Evolutionary conservation across 2,888 invertebrate genomes (phyloP), one percentile per base, ranked within the genome.

Genomic region (Aproaerema taeniolella): DNA sequence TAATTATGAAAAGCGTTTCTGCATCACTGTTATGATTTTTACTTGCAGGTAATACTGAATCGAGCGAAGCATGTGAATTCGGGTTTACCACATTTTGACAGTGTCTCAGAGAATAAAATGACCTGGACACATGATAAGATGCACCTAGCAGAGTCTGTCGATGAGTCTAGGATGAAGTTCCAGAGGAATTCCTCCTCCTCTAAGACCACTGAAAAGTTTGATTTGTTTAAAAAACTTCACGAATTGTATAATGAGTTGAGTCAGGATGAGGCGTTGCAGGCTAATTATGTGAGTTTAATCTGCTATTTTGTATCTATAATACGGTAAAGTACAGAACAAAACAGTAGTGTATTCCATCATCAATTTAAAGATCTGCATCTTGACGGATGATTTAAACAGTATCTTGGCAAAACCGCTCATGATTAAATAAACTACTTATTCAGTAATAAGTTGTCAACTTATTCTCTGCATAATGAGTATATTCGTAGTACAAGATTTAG

Each of bases 111-210:
- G 59, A 82, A 83, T 74, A 86, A 85, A 75, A 85, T 86, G 86
- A 86, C 85, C 79, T 86, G 86, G 86, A 85, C 78, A 61, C 78
- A 82, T 65, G 83, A 85, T 73, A 86, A 85, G 65, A 80, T 83
- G 64, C 82, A 83, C 55, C 66, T 85, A 57, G 72, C 85, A 52
- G 86, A 86, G 64, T 71, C 85, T 61, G 79, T 82, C 48, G 86
- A 86, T 59, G 85, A 85, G 50, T 78, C 82, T 38, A 80, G 83
- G 56, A 81, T 79, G 75, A 82, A 82, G 53, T 82, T 80, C 54
- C 82, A 83, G 55, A 69, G 81, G 46, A 83, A 74, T 59, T 77
- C 81, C 43, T 73, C 77, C 43, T 64, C 72, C 37, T 61, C 74
- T 39, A 83, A 83, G 43, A 49, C 66, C 38, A 61, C 61, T 41